Evolutionary conservation across 1,140 invertebrate species (phyloP), one percentile per base, ranked within the genome.

Genomic region (Patella vulgata): DNA sequence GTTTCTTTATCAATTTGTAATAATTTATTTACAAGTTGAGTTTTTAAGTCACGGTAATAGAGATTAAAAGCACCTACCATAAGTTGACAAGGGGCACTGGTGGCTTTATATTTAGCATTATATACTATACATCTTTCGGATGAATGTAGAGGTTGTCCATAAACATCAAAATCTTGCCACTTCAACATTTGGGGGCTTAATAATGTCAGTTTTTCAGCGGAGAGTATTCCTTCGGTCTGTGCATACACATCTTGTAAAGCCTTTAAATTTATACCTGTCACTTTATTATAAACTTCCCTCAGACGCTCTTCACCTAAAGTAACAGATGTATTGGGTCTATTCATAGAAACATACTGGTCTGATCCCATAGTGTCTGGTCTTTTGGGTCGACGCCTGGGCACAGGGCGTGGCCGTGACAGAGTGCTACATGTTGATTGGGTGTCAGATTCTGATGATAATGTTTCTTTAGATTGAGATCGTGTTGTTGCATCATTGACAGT

Each of bases 271-370:
- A 74, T 68, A 3, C 63, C 64, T 1, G 78, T 80, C 42, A 80
- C 48, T 25, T 74, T 69, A 27, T 67, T 68, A 47, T 74, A 67
- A 30, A 75, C 70, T n/a, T 80, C 78, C 11, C 72, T 62, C 9
- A 78, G 59, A 27, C 75, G 72, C 11, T 69, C 71, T 43, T 78
- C 74, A 14, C 75, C 73, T 6, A 78, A 44, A 3, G 64, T 67
- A 2, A 74, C 72, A 6, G 76, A 69, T 8, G 70, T 63, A 47
- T 73, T 76, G 5, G 77, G 75, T 40, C 75, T 55, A 47, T 81
- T 80, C 79, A 81, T 81, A 1, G 79, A 76, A 14, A 81, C 70
- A 52, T 81, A 81, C 54, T 81, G 79, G 44, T 81, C 79, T 31
- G 70, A 73, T 0, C 62, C 67, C 33, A 63, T 59, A 42, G 71